Percentiles rank a stretch among this genome's conserved stretches.
Evolutionary conservation across 2,888 invertebrate species (phyloP).

Genomic region (Rotaria macrura): DNA sequence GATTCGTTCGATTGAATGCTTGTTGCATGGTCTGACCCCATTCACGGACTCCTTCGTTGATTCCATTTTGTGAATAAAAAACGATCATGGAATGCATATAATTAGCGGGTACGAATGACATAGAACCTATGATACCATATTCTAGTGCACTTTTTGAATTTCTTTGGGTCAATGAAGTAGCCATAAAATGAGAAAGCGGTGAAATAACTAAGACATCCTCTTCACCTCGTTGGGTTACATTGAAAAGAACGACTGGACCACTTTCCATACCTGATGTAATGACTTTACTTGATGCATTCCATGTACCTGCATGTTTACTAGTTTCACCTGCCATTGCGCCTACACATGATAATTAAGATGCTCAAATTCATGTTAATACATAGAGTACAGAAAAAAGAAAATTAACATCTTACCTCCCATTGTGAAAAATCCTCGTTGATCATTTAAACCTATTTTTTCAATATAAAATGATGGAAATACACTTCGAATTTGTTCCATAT

Average conservation of each 20-base stretch:
- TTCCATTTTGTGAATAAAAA: constrained; percentile 37
- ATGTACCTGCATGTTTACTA: constrained; percentile 27
- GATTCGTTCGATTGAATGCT: not conserved
- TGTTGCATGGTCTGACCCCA: constrained; percentile 27
- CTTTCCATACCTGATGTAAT: constrained; percentile 24
- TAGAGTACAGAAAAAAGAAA: not conserved
- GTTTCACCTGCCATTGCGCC: constrained; percentile 29
- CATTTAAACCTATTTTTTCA: not conserved
- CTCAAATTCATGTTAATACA: not conserved
- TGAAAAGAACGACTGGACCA: constrained; percentile 30
- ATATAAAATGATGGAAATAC: constrained; percentile 18
- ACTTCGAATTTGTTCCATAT: not conserved
- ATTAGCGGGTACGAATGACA: constrained; percentile 36
- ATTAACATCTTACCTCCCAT: not conserved
- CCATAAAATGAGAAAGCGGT: constrained; percentile 31
- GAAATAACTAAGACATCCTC: constrained; percentile 26
- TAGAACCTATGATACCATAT: constrained; percentile 42
- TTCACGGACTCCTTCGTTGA: constrained; percentile 37
- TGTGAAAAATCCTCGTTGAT: not conserved
- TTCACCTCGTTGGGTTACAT: not conserved
- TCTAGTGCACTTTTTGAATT: constrained; percentile 32
- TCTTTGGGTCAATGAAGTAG: constrained; percentile 27
- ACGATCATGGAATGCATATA: constrained; percentile 38
- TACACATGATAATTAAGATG: not conserved
- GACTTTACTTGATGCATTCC: constrained; percentile 23